Conservation (phyloP, 2,888 invertebrate species). For the Spodoptera littoralis region DNA sequence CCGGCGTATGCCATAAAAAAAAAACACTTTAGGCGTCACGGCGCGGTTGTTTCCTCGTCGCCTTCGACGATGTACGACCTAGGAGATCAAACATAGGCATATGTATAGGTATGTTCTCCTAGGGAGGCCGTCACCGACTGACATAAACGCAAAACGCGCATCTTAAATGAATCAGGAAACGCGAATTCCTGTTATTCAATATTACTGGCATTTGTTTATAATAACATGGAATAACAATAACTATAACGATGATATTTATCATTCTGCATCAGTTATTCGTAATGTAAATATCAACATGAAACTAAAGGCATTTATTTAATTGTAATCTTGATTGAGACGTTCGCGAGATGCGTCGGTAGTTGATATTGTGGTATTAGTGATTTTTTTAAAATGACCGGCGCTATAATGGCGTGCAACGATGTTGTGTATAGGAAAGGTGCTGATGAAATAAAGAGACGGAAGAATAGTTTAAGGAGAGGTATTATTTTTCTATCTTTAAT, state of each 20-base stretch:
- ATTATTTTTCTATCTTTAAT: constrained; percentile 7
- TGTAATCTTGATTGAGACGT: constrained; percentile 13
- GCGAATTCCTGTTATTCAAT: constrained; percentile 9
- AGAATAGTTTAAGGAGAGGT: constrained; percentile 74
- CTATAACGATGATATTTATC: constrained; percentile 57
- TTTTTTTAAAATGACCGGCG: constrained; percentile 58
- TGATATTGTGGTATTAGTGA: constrained; percentile 9
- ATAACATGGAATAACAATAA: constrained; percentile 53
- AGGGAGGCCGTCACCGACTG: no score
- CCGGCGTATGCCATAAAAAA: no score
- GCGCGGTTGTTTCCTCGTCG: no score
- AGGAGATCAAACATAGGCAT: no score
- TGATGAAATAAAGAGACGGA: constrained; percentile 72
- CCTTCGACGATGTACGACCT: no score
- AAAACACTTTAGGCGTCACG: no score
- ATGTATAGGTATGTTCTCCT: no score
- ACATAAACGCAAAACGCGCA: neutral
- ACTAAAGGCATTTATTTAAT: constrained; percentile 5
- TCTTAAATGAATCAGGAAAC: constrained; percentile 12
- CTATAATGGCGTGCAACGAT: constrained; percentile 55
- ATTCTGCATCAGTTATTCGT: constrained; percentile 33
- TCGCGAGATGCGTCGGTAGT: constrained; percentile 27
- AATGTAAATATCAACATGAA: constrained; percentile 53
- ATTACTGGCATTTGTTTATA: constrained; percentile 54
- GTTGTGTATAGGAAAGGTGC: constrained; percentile 62